Conservation (phyloP, 2,888 invertebrate species). For the Drosophila cracens region DNA sequence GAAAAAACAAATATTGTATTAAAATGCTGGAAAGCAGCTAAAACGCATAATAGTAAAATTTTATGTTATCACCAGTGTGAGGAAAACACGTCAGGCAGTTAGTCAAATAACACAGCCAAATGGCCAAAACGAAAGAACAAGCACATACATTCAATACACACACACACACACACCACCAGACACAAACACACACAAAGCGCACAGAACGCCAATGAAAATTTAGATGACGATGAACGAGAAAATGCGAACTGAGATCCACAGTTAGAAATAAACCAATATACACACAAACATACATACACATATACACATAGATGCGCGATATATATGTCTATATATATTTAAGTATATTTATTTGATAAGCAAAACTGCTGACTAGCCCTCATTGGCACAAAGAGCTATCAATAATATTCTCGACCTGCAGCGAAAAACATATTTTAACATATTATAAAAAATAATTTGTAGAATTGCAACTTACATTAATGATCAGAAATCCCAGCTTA, state of each 20-base stretch:
- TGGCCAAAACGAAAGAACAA: constrained; percentile 48
- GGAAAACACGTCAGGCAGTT: constrained; percentile 82
- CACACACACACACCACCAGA: constrained; percentile 11
- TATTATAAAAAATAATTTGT: neutral
- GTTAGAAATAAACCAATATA: constrained; percentile 18
- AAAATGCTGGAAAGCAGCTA: constrained; percentile 83
- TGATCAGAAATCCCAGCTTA: neutral
- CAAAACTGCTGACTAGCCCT: neutral
- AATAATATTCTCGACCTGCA: neutral
- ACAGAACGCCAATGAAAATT: constrained; percentile 65
- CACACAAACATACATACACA: neutral
- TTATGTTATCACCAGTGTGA: constrained; percentile 82
- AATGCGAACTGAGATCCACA: constrained; percentile 33
- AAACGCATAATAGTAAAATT: constrained; percentile 84
- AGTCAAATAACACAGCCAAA: constrained; percentile 75
- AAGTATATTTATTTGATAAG: neutral
- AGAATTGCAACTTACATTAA: neutral
- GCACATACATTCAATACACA: constrained; percentile 9
- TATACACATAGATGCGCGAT: neutral
- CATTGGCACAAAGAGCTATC: neutral
- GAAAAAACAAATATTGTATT: constrained; percentile 80
- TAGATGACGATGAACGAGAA: constrained; percentile 53
- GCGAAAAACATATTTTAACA: neutral
- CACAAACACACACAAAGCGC: constrained; percentile 29
- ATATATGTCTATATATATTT: neutral